phyloP scores from a whole-genome alignment of 1,140 invertebrate species.

The Sitobion miscanthi region DNA sequence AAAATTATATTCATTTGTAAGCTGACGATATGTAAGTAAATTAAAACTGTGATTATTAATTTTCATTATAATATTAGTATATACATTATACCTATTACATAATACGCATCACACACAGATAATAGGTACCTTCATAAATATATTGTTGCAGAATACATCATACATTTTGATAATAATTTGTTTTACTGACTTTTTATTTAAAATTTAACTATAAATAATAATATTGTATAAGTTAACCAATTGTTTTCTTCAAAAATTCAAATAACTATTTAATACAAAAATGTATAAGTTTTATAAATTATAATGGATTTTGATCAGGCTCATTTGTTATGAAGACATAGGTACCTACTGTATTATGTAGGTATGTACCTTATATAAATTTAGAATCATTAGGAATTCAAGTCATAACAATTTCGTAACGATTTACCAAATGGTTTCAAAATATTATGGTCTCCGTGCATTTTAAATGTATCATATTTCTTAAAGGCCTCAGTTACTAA shows the following conservation, averaged over 20 bases:
- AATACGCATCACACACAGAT: neutral
- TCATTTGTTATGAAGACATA: neutral
- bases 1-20: constrained; percentile 53
- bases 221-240: neutral
- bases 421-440: neutral
- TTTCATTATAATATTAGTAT: neutral
- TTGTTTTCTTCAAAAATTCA: neutral
- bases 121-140: neutral
- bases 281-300: neutral
- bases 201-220: neutral
- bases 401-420: neutral
- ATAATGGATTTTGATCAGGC: neutral
- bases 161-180: neutral
- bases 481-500: constrained; percentile 1
- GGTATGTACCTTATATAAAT: too few relatives aligned
- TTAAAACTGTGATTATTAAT: neutral
- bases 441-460: neutral
- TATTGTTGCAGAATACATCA: neutral
- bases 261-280: neutral
- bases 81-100: neutral
- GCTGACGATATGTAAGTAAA: constrained; percentile 53
- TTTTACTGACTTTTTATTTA: neutral
- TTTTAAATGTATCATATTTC: constrained; percentile 25
- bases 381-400: neutral
- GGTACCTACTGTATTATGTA: neutral